These are phyloP conservation scores for Cecropterus lyciades DNA, from an alignment of 1,140 invertebrate species.

Conservation along the genomic window DNA sequence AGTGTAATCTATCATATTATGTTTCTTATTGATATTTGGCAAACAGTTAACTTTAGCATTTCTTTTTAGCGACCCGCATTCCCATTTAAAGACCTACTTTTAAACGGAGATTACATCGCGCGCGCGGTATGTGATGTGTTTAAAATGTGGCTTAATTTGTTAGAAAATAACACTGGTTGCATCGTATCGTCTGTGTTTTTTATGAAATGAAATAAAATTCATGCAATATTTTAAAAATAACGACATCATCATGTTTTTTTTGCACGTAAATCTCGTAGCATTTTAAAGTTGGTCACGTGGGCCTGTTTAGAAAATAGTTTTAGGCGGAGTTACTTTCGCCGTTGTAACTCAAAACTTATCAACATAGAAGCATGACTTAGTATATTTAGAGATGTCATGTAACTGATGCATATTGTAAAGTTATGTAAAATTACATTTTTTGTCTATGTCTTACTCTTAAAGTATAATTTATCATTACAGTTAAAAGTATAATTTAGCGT, in stretches of 20 bases:
- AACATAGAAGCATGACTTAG: too few species aligned
- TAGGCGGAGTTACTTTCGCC: too few species aligned
- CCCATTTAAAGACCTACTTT: slow-evolving; percentile 31
- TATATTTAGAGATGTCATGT: too few species aligned
- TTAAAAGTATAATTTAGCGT: too few species aligned
- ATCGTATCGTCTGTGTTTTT: slow-evolving; percentile 20
- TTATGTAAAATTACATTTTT: too few species aligned
- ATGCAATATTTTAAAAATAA: slow-evolving; percentile 10
- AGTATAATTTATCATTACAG: too few species aligned
- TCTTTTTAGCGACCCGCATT: slow-evolving; percentile 32
- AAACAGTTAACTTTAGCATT: slow-evolving; percentile 14
- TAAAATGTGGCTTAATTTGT: slow-evolving; percentile 1
- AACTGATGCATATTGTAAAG: too few species aligned
- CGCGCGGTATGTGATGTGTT: slow-evolving; percentile 24
- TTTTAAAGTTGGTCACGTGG: too few species aligned
- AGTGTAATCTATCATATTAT: not conserved
- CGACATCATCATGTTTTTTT: not conserved
- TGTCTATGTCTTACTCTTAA: too few species aligned
- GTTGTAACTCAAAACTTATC: too few species aligned
- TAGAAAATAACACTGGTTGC: slow-evolving; percentile 7
- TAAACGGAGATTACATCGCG: slow-evolving; percentile 33
- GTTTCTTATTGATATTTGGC: not conserved
- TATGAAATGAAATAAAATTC: slow-evolving; percentile 7
- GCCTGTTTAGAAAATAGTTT: too few species aligned
- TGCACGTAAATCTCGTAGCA: not conserved